Evolutionary conservation across 30 jellyfish, hydroid and myxozoan species (phyloP).

Genomic region (Pseudorhiza aurosa): DNA sequence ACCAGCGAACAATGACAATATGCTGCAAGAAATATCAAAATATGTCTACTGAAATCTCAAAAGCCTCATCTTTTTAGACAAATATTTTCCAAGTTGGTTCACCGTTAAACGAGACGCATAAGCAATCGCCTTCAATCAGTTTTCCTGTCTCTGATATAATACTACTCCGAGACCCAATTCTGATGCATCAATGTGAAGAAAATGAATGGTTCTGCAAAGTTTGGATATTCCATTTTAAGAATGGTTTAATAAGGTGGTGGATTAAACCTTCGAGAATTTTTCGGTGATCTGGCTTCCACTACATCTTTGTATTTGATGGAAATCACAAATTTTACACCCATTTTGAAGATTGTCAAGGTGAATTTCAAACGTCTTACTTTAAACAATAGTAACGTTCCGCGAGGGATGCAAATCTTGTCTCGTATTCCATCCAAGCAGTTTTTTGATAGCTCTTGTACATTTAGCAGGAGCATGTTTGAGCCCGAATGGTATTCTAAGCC

Average conservation of each 20-base stretch:
- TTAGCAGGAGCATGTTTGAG: constrained; percentile 62
- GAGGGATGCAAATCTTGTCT: constrained; percentile 47
- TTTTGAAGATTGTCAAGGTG: constrained; percentile 32
- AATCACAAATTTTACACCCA: not conserved
- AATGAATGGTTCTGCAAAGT: constrained; percentile 10
- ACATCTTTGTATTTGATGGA: constrained; percentile 9
- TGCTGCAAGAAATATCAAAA: too few relatives aligned
- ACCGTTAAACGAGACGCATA: constrained; percentile 56
- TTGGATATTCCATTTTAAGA: constrained; percentile 55
- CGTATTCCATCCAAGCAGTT: constrained; percentile 17
- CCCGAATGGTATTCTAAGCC: constrained; percentile 67
- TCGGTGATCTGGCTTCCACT: not conserved
- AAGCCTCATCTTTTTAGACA: too few relatives aligned
- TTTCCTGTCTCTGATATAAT: constrained; percentile 41
- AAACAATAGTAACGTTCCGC: constrained; percentile 43
- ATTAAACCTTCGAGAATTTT: not conserved
- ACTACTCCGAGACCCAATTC: constrained; percentile 55
- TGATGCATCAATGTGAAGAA: constrained; percentile 55
- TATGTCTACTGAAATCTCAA: too few relatives aligned
- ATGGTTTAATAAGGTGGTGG: constrained; percentile 10
- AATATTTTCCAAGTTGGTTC: too few relatives aligned
- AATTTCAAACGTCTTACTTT: constrained; percentile 10
- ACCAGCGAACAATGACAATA: too few relatives aligned
- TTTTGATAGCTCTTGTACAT: constrained; percentile 58
- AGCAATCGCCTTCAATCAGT: constrained; percentile 36